Evolutionary conservation across 2,888 invertebrate species (phyloP), one percentile per base, ranked within the genome.

Genomic region (Serripes groenlandicus): DNA sequence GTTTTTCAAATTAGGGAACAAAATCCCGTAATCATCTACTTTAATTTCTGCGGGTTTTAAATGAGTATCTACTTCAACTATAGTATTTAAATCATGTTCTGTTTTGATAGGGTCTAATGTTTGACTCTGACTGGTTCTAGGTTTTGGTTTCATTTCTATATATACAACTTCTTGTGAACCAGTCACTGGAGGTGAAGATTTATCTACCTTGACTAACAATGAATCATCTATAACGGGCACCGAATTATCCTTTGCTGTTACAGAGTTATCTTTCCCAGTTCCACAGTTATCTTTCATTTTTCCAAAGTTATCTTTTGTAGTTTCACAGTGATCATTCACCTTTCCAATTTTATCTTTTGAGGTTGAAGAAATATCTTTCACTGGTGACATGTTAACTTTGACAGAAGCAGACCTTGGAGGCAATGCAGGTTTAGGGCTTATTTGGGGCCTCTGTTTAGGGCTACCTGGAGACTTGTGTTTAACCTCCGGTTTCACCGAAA

Each of bases 1-100:
- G 54, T 80, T 83, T 34, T 75, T 83, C 7, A 83, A 78, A 26
- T 86, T 83, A 60, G 83, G 86, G 37, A 83, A 86, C 3, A 86
- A 75, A 35, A 83, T 83, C 15, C 68, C 86, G 75, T 86, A 86
- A 34, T 74, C 69, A 54, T 86, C 86, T 30, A 76, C 62, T 64
- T 69, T 73, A 37, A 32, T 52, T 21, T 78, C 68, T 28, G 37
- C 52, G 28, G 83, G 71, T 42, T 56, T 76, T 28, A 69, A 49
- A 21, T 49, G 15, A 21, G 49, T 49, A 49, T 49, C 21, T 15
- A 15, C 21, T 49, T 49, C 49, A 49, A 21, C 49, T 21, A 21
- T 49, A 5, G 49, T 5, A 54, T 35, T n/a, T 2, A 11, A 7
- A 11, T 52, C 71, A 28, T 11, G 23, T 58, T 77, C 52, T 34